Base-by-base conservation (phyloP, 2,888 invertebrate genomes). In the Labia minor region DNA sequence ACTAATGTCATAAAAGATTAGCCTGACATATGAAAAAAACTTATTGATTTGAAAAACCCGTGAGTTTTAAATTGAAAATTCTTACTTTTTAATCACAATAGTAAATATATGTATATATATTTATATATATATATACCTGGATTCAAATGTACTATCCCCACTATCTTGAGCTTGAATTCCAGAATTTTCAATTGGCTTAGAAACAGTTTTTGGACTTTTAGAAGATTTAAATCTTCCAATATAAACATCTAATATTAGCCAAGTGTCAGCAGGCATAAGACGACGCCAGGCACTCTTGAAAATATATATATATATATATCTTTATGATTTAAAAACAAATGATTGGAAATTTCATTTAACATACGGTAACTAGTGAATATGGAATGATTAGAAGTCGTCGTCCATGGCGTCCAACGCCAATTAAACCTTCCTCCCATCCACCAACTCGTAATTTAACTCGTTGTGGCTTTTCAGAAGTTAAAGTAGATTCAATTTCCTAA, bases 401-500 rank as follows among this genome's bases (percentile, higher is more conserved):
- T 3, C 49, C 49, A n/a, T 49, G 49, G 14, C 49, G 14, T n/a
- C 49, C 49, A 10, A 49, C 65, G 6, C 70, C 70, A 37, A 67
- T 19, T 18, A 70, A 66, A 1, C 67, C 68, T 66, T 70, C 68
- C 20, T 70, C 70, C 70, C 70, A 70, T 10, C 65, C 68, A 37
- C 62, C 66, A 20, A 61, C 64, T 21, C 66, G 66, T 19, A 70
- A 61, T 18, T 70, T 70, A 37, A 68, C 70, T 18, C 67, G 64
- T 37, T 65, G 65, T 3, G 68, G 68, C 26, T 66, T 70, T 0
- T 66, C 66, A 10, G 62, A 61, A 19, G 65, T 16, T n/a, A 37
- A 18, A 64, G 62, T 70, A 49, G 19, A 66, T 37, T 68, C 69
- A 14, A 70, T 61, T 21, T 66, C 65, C 68, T 69, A 21, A 2